phyloP scores from a whole-genome alignment of 1,140 invertebrate species.

The Cecropterus lyciades region DNA sequence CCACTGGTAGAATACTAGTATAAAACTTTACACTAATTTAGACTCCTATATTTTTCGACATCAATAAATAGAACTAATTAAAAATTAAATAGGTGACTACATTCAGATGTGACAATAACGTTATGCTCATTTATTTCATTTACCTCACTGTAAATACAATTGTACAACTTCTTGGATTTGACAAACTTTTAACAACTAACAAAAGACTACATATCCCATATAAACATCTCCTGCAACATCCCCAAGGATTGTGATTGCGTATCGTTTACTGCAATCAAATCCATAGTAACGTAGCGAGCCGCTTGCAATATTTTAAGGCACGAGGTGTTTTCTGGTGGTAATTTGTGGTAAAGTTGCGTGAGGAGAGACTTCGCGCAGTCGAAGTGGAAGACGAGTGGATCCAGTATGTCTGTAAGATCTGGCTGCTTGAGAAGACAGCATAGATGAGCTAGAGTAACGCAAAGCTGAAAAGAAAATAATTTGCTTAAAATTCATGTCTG shows the following conservation, averaged over 20 bases:
- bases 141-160: too few relatives aligned
- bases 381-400: slow-evolving; percentile 71
- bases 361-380: slow-evolving; percentile 71
- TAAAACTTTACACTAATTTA: too few relatives aligned
- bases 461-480: not conserved
- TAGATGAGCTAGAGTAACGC: slow-evolving; percentile 67
- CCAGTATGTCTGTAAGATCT: slow-evolving; percentile 73
- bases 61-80: too few relatives aligned
- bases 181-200: too few relatives aligned
- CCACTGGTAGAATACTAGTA: too few relatives aligned
- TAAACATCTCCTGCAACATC: slow-evolving; percentile 80
- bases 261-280: slow-evolving; percentile 60
- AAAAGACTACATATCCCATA: slow-evolving; percentile 67
- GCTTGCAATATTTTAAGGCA: slow-evolving; percentile 75
- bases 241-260: slow-evolving; percentile 66
- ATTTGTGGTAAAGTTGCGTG: slow-evolving; percentile 67
- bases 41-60: too few relatives aligned
- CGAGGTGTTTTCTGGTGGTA: slow-evolving; percentile 74
- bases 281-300: slow-evolving; percentile 78
- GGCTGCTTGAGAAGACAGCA: slow-evolving; percentile 67
- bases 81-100: too few relatives aligned
- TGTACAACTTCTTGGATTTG: too few relatives aligned
- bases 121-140: too few relatives aligned
- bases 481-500: too few relatives aligned
- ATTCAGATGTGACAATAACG: too few relatives aligned